Base-by-base conservation (phyloP, 2,888 invertebrate species). In the Bombylius discolor region DNA sequence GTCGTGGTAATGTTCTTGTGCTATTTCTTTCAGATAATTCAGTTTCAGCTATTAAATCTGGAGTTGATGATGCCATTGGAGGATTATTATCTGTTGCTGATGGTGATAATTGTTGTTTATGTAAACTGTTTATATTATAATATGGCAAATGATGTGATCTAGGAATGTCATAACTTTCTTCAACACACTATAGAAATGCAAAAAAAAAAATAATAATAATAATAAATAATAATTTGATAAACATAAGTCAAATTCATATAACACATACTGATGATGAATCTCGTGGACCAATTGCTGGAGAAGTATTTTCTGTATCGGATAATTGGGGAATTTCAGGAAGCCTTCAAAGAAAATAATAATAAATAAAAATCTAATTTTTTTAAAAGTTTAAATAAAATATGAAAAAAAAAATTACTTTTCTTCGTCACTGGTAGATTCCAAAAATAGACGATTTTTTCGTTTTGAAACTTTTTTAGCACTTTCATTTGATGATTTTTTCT, bases 101-200 rank as follows among this genome's bases (percentile, higher is more conserved):
- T 48, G 59, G 57, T 5, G 59, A 59, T 12, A 54, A 11, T 23
- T 42, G n/a, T 5, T 57, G 52, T 56, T 69, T 65, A 53, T 70
- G 63, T 56, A 70, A 57, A 59, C 70, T 66, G 23, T 65, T 65
- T 62, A 72, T 65, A 61, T 75, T 74, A 55, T 70, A 69, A 58
- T 74, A 74, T 55, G 75, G 73, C 57, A 71, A 68, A 66, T 81
- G 79, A 68, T 84, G 83, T 36, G 83, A 83, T 60, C 85, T 77
- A 23, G 85, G 85, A 71, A 85, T 83, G 68, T 87, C 86, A 64
- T 85, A 85, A 66, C 80, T 83, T 65, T 83, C 82, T 55, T 74
- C 74, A 54, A 74, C 72, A 50, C 58, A 62, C 65, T 65, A 53
- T 11, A 59, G 59, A 33, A 36, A 5, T 47, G 1, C 51, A 34